Evolutionary conservation across 92 coral and sea anemone genomes (phyloP), one percentile per base, ranked within the genome.

Genomic region (Ricordea florida): DNA sequence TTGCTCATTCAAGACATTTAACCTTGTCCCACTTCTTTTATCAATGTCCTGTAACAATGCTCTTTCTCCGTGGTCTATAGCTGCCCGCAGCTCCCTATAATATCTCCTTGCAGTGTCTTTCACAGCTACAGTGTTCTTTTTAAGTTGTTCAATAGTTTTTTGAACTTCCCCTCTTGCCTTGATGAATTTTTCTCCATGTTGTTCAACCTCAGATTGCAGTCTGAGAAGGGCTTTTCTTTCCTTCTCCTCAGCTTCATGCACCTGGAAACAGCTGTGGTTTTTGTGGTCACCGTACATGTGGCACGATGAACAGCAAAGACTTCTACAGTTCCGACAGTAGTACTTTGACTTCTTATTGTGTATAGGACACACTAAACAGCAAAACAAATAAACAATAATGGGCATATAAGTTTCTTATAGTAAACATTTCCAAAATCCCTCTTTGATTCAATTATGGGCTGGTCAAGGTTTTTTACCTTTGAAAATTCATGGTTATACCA

Each of bases 91-190:
- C 63, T 94, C 97, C 38, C 98, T 57, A 50, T 81, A 94, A 57
- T 91, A 94, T 25, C 98, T 80, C 74, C 80, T 57, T 1, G 90
- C 88, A 18, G 84, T 53, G 40, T 91, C 97, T 55, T 88, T 87
- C 8, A 87, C 93, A 27, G 77, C 72, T 27, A 87, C 84, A 17
- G 81, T 79, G 43, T 89, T 91, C 34, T 78, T 77, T 50, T 94
- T 94, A 0, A 91, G 92, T 5, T 79, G 87, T 30, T 94, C 98
- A 8, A 94, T 94, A 41, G 90, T 69, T 32, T 78, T 81, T 66
- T 94, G 98, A 1, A 94, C 98, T 5, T 94, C 98, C 33, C 97
- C 96, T 18, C 98, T 81, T 8, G 94, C 91, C 60, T 88, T 94
- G 44, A 91, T 91, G 56, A 81, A 82, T 69, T 76, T 94, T 30